Percentiles rank a stretch among this genome's conserved stretches.
phyloP scores from a whole-genome alignment of 2,113 vertebrate species.

The Tachuris rubrigastra region DNA sequence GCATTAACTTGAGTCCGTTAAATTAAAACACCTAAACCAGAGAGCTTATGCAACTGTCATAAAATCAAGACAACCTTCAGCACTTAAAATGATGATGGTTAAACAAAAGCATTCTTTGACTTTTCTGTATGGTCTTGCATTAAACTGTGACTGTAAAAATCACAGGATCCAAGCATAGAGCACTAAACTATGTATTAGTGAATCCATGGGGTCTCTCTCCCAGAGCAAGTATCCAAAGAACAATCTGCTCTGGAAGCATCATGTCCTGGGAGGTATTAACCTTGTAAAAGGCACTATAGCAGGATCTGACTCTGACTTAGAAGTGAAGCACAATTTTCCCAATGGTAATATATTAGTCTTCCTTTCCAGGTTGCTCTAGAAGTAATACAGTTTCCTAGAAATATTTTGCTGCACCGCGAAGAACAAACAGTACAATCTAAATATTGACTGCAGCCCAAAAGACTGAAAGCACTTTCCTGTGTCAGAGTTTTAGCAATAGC shows the following conservation, averaged over 20 bases:
- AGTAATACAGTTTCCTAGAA: not conserved
- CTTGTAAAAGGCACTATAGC: not conserved
- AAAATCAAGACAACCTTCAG: conserved; percentile 76
- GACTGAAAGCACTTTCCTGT: conserved; percentile 17
- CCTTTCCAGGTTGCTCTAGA: not conserved
- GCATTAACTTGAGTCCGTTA: not conserved
- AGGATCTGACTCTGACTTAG: not conserved
- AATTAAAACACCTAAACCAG: conserved; percentile 3
- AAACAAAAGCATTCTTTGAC: conserved; percentile 74
- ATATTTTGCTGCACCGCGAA: not conserved
- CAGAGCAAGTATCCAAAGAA: not conserved
- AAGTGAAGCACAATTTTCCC: not conserved
- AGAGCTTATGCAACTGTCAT: conserved; percentile 50
- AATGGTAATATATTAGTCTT: not conserved
- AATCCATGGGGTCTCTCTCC: not conserved
- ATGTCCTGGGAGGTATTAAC: not conserved
- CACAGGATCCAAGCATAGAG: not conserved
- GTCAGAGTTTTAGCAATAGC: conserved; percentile 28
- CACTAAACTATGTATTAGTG: conserved; percentile 46
- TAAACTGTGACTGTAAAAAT: conserved; percentile 18
- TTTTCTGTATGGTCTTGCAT: conserved; percentile 70
- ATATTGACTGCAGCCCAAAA: not conserved
- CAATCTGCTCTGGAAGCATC: not conserved
- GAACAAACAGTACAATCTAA: conserved; percentile 19
- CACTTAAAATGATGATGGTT: conserved; percentile 66